Conservation (phyloP, 2,888 invertebrate genomes). For the Syrista parreyssii region DNA sequence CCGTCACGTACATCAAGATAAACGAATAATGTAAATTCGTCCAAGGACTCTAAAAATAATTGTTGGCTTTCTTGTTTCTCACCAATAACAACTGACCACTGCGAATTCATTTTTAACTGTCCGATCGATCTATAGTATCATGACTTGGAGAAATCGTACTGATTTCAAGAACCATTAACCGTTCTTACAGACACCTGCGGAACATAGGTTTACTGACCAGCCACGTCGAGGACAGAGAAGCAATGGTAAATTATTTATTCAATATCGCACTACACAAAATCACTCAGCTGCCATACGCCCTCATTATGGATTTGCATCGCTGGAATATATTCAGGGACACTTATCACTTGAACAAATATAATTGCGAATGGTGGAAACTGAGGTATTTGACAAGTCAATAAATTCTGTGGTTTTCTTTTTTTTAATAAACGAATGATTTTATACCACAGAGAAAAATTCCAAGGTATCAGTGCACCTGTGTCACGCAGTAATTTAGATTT, state of each 20-base stretch:
- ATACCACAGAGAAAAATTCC: constrained; percentile 76
- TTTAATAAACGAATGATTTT: background rate
- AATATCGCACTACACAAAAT: constrained; percentile 28
- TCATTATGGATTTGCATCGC: constrained; percentile 84
- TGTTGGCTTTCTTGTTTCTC: background rate
- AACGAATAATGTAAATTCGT: background rate
- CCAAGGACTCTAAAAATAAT: background rate
- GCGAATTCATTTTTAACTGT: background rate
- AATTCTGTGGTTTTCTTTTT: background rate
- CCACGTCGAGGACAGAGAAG: background rate
- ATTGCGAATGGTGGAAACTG: constrained; percentile 85
- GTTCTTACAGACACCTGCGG: background rate
- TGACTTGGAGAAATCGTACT: background rate
- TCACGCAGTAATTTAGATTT: constrained; percentile 84
- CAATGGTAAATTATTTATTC: background rate
- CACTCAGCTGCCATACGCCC: constrained; percentile 75
- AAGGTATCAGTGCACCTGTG: constrained; percentile 84
- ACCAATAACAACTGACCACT: background rate
- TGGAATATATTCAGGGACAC: constrained; percentile 83
- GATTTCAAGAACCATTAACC: background rate
- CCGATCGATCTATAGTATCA: background rate
- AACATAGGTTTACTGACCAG: background rate
- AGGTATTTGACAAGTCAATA: constrained; percentile 51
- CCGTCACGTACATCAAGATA: background rate
- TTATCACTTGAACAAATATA: constrained; percentile 78